Conservation (phyloP, 2,113 vertebrate genomes). For the Gavialis gangeticus region DNA sequence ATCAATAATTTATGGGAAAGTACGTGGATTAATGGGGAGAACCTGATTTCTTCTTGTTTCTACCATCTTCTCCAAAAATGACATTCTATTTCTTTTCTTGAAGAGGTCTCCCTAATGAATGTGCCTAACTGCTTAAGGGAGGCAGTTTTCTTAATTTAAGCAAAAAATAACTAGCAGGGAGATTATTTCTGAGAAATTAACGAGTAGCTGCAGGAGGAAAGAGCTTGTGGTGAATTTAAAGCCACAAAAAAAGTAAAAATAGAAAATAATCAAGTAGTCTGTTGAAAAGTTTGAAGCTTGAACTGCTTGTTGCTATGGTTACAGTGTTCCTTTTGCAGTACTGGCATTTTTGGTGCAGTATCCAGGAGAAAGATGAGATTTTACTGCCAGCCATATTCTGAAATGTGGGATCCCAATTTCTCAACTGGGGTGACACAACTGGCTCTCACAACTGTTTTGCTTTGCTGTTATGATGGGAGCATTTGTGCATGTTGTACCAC, state of each 20-base stretch:
- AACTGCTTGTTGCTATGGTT: slow-evolving; percentile 64
- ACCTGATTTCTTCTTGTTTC: not conserved
- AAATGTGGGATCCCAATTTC: not conserved
- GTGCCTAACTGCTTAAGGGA: not conserved
- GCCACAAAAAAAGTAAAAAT: slow-evolving; percentile 34
- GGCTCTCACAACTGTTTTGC: not conserved
- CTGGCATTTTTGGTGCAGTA: slow-evolving; percentile 17
- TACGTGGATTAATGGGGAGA: not conserved
- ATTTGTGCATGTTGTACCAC: not conserved
- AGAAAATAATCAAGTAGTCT: slow-evolving; percentile 35
- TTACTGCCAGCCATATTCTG: not conserved
- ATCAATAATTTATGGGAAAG: not conserved
- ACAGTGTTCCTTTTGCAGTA: slow-evolving; percentile 22
- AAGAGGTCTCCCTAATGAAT: not conserved
- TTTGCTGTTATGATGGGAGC: not conserved
- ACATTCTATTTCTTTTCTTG: not conserved
- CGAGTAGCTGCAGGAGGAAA: not conserved
- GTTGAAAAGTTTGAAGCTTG: slow-evolving; percentile 28
- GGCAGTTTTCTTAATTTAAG: not conserved
- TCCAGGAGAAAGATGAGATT: not conserved
- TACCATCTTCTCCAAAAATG: not conserved
- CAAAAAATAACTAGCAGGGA: not conserved
- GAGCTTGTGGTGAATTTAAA: not conserved
- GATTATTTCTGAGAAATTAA: slow-evolving; percentile 13
- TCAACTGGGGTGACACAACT: not conserved